Conservation (phyloP, 1,140 invertebrate species). For the Drosophila punjabiensis region DNA sequence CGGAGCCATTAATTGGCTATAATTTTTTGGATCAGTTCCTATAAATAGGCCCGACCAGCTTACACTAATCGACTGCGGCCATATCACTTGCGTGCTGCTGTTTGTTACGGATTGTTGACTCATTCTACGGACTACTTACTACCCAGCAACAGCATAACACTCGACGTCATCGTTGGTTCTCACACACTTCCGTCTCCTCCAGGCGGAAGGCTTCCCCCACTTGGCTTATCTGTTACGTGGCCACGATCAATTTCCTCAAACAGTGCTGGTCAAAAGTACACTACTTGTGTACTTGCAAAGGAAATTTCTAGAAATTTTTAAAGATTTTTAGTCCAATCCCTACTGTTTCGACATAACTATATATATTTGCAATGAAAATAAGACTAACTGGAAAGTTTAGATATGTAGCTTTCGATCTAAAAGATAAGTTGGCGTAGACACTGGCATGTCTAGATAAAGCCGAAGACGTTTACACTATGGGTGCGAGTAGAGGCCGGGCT, state of each 20-base stretch:
- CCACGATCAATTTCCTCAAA: slow-evolving; percentile 9
- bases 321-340: background rate
- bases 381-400: background rate
- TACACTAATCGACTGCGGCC: slow-evolving; percentile 29
- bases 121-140: background rate
- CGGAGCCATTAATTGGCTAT: slow-evolving; percentile 55
- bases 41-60: slow-evolving; percentile 52
- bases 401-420: too few relatives aligned
- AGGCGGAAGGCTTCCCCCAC: slow-evolving; percentile 3
- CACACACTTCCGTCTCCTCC: slow-evolving; percentile 1
- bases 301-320: background rate
- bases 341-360: background rate
- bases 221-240: slow-evolving; percentile 5
- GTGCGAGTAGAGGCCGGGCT: too few relatives aligned
- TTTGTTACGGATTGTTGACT: background rate
- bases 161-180: background rate
- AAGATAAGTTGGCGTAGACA: too few relatives aligned
- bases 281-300: background rate
- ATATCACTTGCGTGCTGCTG: background rate
- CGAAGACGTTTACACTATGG: too few relatives aligned
- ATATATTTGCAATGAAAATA: background rate
- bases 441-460: too few relatives aligned
- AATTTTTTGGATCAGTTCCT: slow-evolving; percentile 60
- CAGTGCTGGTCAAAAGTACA: background rate
- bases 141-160: background rate